phyloP scores from a whole-genome alignment of 2,113 vertebrate genomes.

The Gorilla gorilla region DNA sequence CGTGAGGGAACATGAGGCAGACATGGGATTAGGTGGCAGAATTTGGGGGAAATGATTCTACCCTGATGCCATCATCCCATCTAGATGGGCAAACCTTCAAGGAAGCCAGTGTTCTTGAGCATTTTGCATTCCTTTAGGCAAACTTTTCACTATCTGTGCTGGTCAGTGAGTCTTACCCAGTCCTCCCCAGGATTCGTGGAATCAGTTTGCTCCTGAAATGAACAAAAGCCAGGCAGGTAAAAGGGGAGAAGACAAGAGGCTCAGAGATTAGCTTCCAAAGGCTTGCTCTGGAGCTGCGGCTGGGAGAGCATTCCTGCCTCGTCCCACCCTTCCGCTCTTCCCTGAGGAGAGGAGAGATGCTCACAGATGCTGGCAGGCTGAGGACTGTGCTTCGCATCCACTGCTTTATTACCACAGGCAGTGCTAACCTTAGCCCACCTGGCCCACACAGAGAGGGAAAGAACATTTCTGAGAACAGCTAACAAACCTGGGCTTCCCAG shows the following conservation, averaged over 20 bases:
- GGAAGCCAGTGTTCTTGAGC: neutral
- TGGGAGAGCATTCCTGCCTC: neutral
- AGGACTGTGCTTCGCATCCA: neutral
- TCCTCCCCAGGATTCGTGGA: neutral
- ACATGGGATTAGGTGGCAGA: neutral
- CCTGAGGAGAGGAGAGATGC: neutral
- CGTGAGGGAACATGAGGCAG: neutral
- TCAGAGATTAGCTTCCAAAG: neutral
- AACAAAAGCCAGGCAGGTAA: neutral
- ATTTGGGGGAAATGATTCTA: neutral
- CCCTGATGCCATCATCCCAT: neutral
- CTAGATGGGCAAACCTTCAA: neutral
- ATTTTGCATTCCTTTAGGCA: neutral
- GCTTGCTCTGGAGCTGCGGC: neutral
- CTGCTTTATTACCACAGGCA: neutral
- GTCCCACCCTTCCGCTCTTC: neutral
- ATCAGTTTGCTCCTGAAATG: neutral
- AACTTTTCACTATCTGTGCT: neutral
- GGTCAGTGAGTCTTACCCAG: too few species aligned
- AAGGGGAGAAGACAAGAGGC: neutral
- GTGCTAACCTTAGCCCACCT: neutral
- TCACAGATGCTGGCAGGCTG: neutral
- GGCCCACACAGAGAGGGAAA: neutral
- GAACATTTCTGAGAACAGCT: neutral
- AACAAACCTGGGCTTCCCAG: neutral